phyloP scores from a whole-genome alignment of 2,888 invertebrate species.

The Tetranychus truncatus region DNA sequence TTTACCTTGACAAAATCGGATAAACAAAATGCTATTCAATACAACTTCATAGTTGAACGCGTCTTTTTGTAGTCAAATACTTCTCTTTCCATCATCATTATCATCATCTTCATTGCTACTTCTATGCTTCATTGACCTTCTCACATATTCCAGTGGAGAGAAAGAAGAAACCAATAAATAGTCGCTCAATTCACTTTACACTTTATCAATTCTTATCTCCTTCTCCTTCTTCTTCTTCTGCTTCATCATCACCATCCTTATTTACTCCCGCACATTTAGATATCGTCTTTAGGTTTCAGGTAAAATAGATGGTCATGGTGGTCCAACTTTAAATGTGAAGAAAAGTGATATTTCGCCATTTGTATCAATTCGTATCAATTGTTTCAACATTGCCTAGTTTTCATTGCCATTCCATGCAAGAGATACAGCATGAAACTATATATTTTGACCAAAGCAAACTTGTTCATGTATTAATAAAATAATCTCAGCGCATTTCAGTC shows the following conservation, averaged over 20 bases:
- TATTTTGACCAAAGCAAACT: no score
- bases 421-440: no score
- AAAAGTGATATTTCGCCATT: no score
- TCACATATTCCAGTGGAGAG: neutral
- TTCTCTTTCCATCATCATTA: neutral
- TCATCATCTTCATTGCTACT: neutral
- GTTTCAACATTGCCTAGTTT: no score
- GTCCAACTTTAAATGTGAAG: no score
- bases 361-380: no score
- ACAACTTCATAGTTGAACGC: neutral
- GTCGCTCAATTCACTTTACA: neutral
- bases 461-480: no score
- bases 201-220: constrained; percentile 3
- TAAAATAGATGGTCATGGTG: neutral
- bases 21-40: no score
- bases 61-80: neutral
- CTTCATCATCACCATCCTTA: neutral
- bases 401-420: no score
- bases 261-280: neutral
- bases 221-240: constrained; percentile 5
- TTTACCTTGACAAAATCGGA: no score
- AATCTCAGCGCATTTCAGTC: no score
- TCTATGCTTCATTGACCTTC: neutral
- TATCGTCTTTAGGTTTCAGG: neutral
- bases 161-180: no score